Base-by-base conservation (phyloP, 1,140 invertebrate species). In the Octopus sinensis region DNA sequence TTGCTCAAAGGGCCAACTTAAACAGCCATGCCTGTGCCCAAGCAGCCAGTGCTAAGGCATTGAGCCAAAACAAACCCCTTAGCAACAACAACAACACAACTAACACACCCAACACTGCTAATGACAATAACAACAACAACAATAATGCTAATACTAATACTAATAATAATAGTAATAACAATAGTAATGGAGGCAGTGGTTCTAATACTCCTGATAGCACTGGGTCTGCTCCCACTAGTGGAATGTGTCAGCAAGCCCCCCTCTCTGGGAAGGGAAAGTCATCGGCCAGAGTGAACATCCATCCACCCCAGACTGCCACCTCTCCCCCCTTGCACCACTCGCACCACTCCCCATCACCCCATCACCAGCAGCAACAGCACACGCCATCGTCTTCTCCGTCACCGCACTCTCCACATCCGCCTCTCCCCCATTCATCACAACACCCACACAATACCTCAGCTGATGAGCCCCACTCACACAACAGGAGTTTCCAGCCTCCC, bases 1-100 rank as follows among this genome's bases (percentile, higher is more conserved):
- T 83, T 81, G 75, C 81, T 54, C 83, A 80, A 5, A 73, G 68
- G 13, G 68, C 68, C 5, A 73, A 73, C 68, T 73, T 73, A 23
- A 73, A 73, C 68, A 73, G 68, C 68, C 68, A 73, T 73, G 68
- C 68, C 5, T 73, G 68, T 13, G 68, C 68, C 68, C 68, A 73
- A 23, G 68, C 68, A 13, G 68, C 68, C 2, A 73, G 68, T 73
- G 68, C 68, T 23, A 73, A 73, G 3, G 68, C 68, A 0, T 6
- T 73, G 30, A 73, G 13, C 13, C 9, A 73, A 23, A 73, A 73
- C 13, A 73, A 73, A 13, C 7, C 30, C 5, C 17, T n/a, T 23
- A 73, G 68, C 68, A 62, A 17, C 56, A 73, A 71, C 12, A 13
- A 13, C 6, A 13, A 73, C 5, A 73, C 30, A 10, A 23, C 30